phyloP scores from a whole-genome alignment of 2,888 invertebrate species.

The Mechanitis mazaeus region DNA sequence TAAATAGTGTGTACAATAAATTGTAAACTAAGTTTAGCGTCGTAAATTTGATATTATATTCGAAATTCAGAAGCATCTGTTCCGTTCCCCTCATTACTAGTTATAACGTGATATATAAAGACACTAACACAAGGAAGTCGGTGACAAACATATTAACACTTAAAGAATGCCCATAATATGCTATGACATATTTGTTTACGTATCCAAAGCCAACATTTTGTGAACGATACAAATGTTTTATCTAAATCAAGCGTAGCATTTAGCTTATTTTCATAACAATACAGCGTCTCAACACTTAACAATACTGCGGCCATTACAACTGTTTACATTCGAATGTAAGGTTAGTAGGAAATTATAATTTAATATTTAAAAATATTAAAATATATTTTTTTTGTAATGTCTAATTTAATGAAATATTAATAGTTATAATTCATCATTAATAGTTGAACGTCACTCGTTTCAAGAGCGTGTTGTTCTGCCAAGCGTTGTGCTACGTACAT shows the following conservation, averaged over 20 bases:
- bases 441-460: too few species aligned
- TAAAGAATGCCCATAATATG: constrained; percentile 15
- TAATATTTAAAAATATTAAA: too few species aligned
- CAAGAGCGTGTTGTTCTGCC: not conserved
- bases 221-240: constrained; percentile 26
- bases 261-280: constrained; percentile 32
- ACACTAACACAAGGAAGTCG: constrained; percentile 1
- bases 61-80: not conserved
- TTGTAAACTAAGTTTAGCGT: not conserved
- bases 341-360: constrained; percentile 9
- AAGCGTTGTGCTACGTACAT: constrained; percentile 5
- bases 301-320: constrained; percentile 23
- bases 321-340: constrained; percentile 23
- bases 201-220: constrained; percentile 23
- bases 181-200: constrained; percentile 31
- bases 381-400: too few species aligned
- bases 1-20: not conserved
- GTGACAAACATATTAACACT: constrained; percentile 7
- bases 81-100: not conserved
- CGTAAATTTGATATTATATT: not conserved
- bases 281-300: constrained; percentile 27
- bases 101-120: not conserved
- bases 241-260: constrained; percentile 31
- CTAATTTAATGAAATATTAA: too few species aligned
- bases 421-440: too few species aligned